Evolutionary conservation across 2,113 vertebrate species (phyloP), one percentile per base, ranked within the genome.

Genomic region (Pseudopipra pipra): DNA sequence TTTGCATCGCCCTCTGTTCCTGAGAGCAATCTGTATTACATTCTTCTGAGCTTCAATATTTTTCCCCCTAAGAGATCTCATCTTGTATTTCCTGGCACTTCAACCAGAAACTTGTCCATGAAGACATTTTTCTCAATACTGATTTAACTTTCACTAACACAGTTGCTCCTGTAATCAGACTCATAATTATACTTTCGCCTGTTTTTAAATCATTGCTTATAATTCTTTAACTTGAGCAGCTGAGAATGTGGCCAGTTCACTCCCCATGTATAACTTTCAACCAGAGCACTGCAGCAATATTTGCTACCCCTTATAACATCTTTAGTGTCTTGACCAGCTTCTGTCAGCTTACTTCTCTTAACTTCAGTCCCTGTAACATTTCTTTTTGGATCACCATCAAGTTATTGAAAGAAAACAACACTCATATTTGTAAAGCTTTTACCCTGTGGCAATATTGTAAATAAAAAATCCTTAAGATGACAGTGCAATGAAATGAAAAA

Each of bases 71-170:
- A 85, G 71, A 94, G 62, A 73, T n/a, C 62, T 76, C 37, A 56
- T 90, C 43, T 74, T 74, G 31, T 81, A 21, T 87, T 94, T 96
- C 58, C 79, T 91, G 82, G 63, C 58, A 88, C 75, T 94, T 91
- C 72, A 76, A 33, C 71, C 31, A 91, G 82, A 93, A 93, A 79
- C 85, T 85, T 85, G 71, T 93, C 92, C 87, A 92, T 90, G 91
- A 94, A 72, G 46, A 20, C 20, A 13, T 18, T 68, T 85, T 91
- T 87, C 85, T 61, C 28, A 93, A 85, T 85, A 72, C 46, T 16
- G 27, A 78, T 96, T 87, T 94, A 91, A 94, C 71, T 80, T 93
- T 44, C 8, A 13, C 51, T 73, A 87, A 79, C 21, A 7, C 59
- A 90, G 76, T 79, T 91, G 22, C 37, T 95, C 51, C 54, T 88